Evolutionary conservation across 30 jellyfish, hydroid and myxozoan species (phyloP), one percentile per base, ranked within the genome.

Genomic region (Pseudorhiza aurosa): DNA sequence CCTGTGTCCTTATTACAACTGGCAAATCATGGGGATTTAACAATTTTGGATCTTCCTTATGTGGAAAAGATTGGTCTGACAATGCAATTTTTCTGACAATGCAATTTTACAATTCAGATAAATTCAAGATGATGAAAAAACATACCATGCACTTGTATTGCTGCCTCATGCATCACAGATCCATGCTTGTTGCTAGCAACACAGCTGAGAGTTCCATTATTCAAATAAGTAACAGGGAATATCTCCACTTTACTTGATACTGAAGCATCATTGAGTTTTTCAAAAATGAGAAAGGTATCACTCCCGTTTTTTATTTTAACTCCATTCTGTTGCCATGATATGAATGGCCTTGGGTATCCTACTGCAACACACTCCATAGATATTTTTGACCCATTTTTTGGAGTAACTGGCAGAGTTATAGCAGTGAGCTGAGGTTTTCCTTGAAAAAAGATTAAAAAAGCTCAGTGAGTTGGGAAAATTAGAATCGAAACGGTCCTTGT

Each of bases 161-260:
- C 59, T 29, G 84, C 91, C 0, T 26, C 25, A 53, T 80, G 91
- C 58, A 4, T 47, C 37, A 49, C 24, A 3, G 64, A 30, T 9
- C 91, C 91, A 65, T 64, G 83, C 14, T 21, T 53, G 58, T 80
- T 80, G 30, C 76, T 35, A 2, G 91, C 91, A 53, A 49, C 42
- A 56, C 91, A 80, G 30, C 56, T 64, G 28, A 40, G 65, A 8
- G 91, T 45, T 25, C 91, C 91, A 80, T 65, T 80, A 14, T 80
- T 80, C 50, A 65, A 37, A 55, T 80, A 53, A 0, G 83, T n/a
- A 1, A 70, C 77, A n/a, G 83, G 42, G 15, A 39, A 27, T 11
- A 51, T 68, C 3, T 14, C 50, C 59, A 65, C 11, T 5, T 24
- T 68, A 36, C 91, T 80, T 31, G 42, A 27, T 0, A 80, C 75